Base-by-base conservation (phyloP, 2,113 vertebrate genomes). In the Rhipidura dahli region DNA sequence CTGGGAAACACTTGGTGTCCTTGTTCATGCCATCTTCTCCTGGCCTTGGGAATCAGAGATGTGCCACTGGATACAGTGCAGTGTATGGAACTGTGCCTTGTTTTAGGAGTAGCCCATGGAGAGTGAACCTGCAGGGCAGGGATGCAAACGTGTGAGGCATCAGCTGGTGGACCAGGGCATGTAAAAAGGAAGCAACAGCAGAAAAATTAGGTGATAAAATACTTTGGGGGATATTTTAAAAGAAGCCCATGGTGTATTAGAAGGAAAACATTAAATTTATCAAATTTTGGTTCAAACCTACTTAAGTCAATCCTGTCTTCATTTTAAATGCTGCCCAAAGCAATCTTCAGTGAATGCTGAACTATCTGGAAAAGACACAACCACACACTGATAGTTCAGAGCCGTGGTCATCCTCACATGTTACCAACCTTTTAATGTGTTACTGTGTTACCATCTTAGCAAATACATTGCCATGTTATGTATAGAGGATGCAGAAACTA, bases 1-100 rank as follows among this genome's bases (percentile, higher is more conserved):
- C 19, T 35, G 6, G 37, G 51, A 75, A 88, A 35, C 33, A 6
- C 30, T 64, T 61, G 18, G 21, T 24, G 53, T 6, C 47, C 88
- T 61, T 39, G 16, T 49, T 61, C 56, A 19, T 0, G 0, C 3
- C 6, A 4, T 7, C 17, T 68, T 81, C n/a, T 68, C 20, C 63
- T 51, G 17, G 37, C 17, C 11, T 20, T 35, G 76, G 53, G 35
- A 59, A 12, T 56, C 53, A 44, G 5, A 27, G 35, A 4, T 33
- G 21, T 76, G 65, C 18, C 21, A 4, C 33, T 56, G 40, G 35
- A 30, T 19, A 15, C 6, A 37, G 57, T 10, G 54, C 28, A 33
- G 33, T 8, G 2, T 4, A 9, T 0, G 2, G 12, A 44, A 22
- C 40, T 10, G 9, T 20, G 53, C 16, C n/a, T 69, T 37, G 6